Evolutionary conservation across 2,113 vertebrate genomes (phyloP).

Genomic region (Vidua macroura): DNA sequence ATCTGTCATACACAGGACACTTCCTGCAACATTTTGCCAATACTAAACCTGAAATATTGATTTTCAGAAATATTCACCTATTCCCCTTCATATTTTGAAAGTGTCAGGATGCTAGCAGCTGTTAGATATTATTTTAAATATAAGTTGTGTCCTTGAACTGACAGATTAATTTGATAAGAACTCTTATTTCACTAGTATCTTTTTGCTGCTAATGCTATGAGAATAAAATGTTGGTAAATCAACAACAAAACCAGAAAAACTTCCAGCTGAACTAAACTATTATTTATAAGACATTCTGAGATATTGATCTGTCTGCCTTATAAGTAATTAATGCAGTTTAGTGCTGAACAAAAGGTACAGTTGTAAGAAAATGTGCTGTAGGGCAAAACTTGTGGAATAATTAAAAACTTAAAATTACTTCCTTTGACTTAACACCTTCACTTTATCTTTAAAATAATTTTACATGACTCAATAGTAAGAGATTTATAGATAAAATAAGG

Average conservation of each 20-base stretch:
- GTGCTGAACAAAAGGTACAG: slow-evolving; percentile 48
- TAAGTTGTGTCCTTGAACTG: neutral
- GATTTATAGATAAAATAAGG: neutral
- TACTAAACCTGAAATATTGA: neutral
- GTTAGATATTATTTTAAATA: neutral
- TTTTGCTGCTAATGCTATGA: slow-evolving; percentile 34
- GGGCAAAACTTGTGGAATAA: slow-evolving; percentile 41
- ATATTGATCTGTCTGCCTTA: slow-evolving; percentile 59
- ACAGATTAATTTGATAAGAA: neutral
- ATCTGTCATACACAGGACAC: neutral
- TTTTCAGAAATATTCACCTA: neutral
- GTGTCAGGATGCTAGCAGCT: neutral
- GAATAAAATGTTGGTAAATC: slow-evolving; percentile 37
- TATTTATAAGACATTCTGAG: slow-evolving; percentile 57
- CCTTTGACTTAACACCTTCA: slow-evolving; percentile 35
- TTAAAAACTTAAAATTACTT: slow-evolving; percentile 52
- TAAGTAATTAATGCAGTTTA: slow-evolving; percentile 62
- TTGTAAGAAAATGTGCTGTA: slow-evolving; percentile 44
- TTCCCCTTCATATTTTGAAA: neutral
- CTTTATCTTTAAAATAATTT: neutral
- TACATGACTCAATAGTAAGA: neutral
- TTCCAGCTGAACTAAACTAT: slow-evolving; percentile 52
- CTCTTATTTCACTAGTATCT: neutral
- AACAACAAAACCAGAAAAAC: slow-evolving; percentile 1
- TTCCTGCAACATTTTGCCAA: neutral